Base-by-base conservation (phyloP, 2,888 invertebrate species). In the Stenolophus ochropezus region DNA sequence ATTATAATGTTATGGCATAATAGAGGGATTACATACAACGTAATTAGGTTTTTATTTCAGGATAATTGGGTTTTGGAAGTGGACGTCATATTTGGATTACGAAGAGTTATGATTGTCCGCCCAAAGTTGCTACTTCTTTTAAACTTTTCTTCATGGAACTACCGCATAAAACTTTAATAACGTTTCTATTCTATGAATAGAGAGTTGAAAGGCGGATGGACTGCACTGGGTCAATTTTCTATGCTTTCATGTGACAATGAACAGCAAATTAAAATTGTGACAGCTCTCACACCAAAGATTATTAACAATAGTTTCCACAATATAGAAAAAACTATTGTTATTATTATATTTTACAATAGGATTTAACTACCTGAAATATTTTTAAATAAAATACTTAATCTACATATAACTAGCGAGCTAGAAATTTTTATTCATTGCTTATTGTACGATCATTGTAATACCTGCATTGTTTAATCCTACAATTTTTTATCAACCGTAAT, bases 1-100 rank as follows among this genome's bases (percentile, higher is more conserved):
- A 69, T 69, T 69, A 42, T 33, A 69, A 11, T 42, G 69, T 42
- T 69, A 33, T 69, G 42, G 14, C 33, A 14, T 33, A 69, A 69
- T 69, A 21, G 42, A 16, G 33, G 18, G 69, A 33, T 69, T 69
- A 42, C 20, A 18, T 16, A 16, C 42, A 18, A 69, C 69, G 20
- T 69, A 69, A 69, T 69, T 69, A 42, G 42, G 20, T 69, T 69
- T 65, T 65, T 69, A 58, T 69, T 69, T 69, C 69, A 69, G 16
- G 42, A 16, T 69, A 69, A 69, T 69, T 69, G 69, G 69, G 16
- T 69, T 69, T 69, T n/a, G 25, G 61, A 61, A 61, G 11, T 25
- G 11, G 61, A 21, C 14, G 25, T 61, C 61, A 25, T 61, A 61
- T 61, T 21, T n/a, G 61, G 61, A 61, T 61, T 61, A 61, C 51